These are phyloP conservation scores for Rhadina sibilatrix DNA, from an alignment of 2,113 vertebrate species.

Conservation along the genomic window DNA sequence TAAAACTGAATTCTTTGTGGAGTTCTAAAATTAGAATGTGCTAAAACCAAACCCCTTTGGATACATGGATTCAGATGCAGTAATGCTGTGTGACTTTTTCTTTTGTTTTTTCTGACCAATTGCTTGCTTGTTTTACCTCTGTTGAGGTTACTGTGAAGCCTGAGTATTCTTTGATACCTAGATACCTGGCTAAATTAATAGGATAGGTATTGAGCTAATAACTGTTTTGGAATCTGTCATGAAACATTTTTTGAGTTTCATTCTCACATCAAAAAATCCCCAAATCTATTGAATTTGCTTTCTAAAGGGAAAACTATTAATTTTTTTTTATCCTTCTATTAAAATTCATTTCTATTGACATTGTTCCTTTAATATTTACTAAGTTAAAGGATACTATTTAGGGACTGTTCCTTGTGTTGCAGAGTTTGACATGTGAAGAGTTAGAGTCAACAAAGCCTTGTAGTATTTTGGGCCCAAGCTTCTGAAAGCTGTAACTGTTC, in stretches of 20 bases:
- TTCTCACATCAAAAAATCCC: neutral
- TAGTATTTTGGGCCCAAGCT: neutral
- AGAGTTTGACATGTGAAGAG: neutral
- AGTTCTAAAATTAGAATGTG: neutral
- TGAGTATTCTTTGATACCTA: neutral
- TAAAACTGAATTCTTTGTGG: neutral
- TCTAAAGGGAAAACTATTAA: neutral
- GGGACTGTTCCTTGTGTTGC: neutral
- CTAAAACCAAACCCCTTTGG: neutral
- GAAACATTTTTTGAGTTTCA: neutral
- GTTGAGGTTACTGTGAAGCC: neutral
- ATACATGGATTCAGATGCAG: neutral
- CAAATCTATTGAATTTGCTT: neutral
- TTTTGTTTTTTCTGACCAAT: neutral
- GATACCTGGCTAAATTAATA: neutral
- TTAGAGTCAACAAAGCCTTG: neutral
- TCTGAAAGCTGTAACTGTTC: neutral
- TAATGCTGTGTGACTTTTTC: neutral
- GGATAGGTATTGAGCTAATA: neutral
- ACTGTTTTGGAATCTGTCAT: neutral
- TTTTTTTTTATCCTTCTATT: neutral
- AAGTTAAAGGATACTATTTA: neutral
- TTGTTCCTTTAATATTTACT: neutral
- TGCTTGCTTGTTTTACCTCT: neutral
- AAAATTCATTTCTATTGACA: neutral